These are phyloP conservation scores for Hypanus sabinus DNA, from an alignment of 2,113 vertebrate genomes.

Conservation along the genomic window DNA sequence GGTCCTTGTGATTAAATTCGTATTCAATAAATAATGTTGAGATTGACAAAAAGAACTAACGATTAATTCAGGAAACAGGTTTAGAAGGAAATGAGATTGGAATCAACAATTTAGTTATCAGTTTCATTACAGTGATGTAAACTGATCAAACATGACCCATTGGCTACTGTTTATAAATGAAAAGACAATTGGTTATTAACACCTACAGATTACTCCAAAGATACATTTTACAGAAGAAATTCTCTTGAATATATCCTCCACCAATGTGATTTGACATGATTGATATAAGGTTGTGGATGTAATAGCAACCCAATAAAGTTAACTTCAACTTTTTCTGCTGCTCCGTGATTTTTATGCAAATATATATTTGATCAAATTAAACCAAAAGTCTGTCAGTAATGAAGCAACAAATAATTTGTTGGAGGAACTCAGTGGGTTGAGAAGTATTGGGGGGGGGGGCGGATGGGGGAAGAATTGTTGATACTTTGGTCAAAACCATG, in stretches of 20 bases:
- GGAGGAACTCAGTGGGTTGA: too few relatives aligned
- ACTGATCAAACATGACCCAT: neutral
- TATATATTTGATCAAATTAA: neutral
- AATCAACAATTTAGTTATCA: neutral
- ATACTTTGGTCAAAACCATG: too few relatives aligned
- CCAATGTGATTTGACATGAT: neutral
- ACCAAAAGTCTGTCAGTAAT: neutral
- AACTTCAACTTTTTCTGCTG: neutral
- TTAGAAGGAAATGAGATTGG: neutral
- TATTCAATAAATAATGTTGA: neutral
- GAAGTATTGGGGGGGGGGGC: too few relatives aligned
- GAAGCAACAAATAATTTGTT: too few relatives aligned
- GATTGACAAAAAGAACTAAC: neutral
- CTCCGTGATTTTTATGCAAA: neutral
- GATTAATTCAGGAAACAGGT: neutral
- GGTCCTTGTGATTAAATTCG: neutral
- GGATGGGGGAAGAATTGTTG: too few relatives aligned
- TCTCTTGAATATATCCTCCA: neutral
- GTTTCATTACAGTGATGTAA: neutral
- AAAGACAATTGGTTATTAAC: neutral
- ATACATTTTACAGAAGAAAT: neutral
- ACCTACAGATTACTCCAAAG: neutral
- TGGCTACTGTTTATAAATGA: neutral
- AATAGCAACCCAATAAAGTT: neutral
- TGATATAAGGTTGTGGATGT: neutral